Evolutionary conservation across 2,888 invertebrate species (phyloP).

Genomic region (Leptinotarsa rubiginosa): DNA sequence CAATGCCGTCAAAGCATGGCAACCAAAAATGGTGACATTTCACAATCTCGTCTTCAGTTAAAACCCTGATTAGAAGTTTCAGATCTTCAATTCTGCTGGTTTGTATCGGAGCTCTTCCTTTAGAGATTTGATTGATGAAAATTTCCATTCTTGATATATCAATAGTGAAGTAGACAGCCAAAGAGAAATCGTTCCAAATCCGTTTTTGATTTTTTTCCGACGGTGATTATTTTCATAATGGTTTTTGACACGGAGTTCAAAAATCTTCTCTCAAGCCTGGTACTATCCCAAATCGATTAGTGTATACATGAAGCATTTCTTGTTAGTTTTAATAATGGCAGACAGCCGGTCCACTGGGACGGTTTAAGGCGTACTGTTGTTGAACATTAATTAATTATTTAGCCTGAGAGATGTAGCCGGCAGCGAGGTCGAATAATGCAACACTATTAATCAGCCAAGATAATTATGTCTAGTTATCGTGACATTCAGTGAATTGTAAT

Average conservation of each 20-base stretch:
- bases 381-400: slow-evolving; percentile 53
- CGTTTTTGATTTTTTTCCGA: no score
- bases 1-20: no score
- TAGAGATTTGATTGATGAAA: no score
- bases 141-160: no score
- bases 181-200: no score
- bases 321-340: slow-evolving; percentile 37
- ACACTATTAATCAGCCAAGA: slow-evolving; percentile 56
- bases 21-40: no score
- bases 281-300: slow-evolving; percentile 23
- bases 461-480: slow-evolving; percentile 57
- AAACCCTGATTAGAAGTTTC: no score
- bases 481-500: slow-evolving; percentile 45
- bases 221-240: no score
- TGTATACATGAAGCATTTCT: slow-evolving; percentile 30
- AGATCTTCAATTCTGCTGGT: no score
- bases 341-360: slow-evolving; percentile 38
- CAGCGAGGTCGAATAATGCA: slow-evolving; percentile 52
- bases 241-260: background rate
- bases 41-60: no score
- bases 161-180: no score
- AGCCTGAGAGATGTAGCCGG: slow-evolving; percentile 45
- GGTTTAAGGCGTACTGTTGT: slow-evolving; percentile 46
- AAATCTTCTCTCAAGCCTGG: background rate
- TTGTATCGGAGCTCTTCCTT: no score